phyloP scores from a whole-genome alignment of 2,888 invertebrate genomes.

The Polylopha cassiicola region DNA sequence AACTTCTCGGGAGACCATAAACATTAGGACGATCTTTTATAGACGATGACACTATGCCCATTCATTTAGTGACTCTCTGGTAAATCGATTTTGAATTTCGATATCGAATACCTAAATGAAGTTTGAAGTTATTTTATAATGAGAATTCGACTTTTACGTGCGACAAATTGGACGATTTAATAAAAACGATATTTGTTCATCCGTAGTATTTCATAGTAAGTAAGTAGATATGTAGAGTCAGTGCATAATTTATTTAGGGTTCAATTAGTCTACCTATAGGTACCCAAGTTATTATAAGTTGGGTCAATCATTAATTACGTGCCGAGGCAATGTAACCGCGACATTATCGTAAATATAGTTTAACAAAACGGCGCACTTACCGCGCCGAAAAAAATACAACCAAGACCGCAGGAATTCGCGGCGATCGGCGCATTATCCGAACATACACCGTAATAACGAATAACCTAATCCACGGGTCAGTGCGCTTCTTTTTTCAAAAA shows the following conservation, averaged over 20 bases:
- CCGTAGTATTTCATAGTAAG: too few species aligned
- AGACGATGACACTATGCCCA: conserved; percentile 51
- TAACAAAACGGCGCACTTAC: conserved; percentile 65
- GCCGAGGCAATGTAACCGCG: conserved; percentile 55
- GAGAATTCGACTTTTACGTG: too few species aligned
- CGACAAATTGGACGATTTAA: too few species aligned
- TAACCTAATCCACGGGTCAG: conserved; percentile 50
- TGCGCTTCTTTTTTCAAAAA: conserved; percentile 55
- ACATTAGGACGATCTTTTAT: conserved; percentile 57
- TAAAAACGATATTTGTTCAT: too few species aligned
- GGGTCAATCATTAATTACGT: conserved; percentile 60
- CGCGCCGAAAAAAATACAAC: conserved; percentile 54
- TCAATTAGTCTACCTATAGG: too few species aligned
- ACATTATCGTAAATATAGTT: conserved; percentile 73
- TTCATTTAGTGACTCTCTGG: too few species aligned
- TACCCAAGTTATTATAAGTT: too few species aligned
- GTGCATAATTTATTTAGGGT: too few species aligned
- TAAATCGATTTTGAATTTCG: too few species aligned
- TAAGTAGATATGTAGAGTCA: too few species aligned
- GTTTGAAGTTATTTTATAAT: too few species aligned
- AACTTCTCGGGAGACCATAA: conserved; percentile 45
- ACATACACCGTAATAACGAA: conserved; percentile 59
- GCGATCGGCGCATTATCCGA: conserved; percentile 66
- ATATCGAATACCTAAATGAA: too few species aligned
- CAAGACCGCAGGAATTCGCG: conserved; percentile 58